A percentile compares a stretch with the other conserved stretches of the same genome.
These are phyloP conservation scores for Papilio xuthus DNA, from an alignment of 1,140 invertebrate species.

Conservation along the genomic window DNA sequence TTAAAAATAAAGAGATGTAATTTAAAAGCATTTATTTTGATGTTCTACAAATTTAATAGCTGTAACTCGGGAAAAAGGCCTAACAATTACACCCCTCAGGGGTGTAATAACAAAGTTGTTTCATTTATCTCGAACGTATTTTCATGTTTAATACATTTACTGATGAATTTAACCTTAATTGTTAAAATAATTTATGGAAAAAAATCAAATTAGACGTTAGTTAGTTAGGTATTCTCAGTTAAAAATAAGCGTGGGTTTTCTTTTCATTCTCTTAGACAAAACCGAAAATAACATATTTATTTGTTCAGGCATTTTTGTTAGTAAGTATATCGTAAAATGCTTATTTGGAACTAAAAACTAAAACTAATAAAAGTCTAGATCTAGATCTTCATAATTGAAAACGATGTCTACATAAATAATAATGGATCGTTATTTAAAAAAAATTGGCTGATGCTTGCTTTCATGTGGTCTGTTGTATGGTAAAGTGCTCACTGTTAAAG, in stretches of 20 bases:
- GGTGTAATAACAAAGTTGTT: constrained; percentile 54
- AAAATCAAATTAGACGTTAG: too few species aligned
- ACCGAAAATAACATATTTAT: too few species aligned
- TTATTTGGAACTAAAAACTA: too few species aligned
- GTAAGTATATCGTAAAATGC: too few species aligned
- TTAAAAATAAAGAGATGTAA: constrained; percentile 35
- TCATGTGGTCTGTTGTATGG: neutral
- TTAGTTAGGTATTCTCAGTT: too few species aligned
- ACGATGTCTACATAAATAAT: too few species aligned
- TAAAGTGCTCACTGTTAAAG: neutral
- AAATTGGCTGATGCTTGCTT: neutral
- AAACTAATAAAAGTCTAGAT: too few species aligned
- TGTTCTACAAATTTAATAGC: constrained; percentile 26
- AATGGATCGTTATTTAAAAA: too few species aligned
- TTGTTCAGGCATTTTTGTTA: too few species aligned
- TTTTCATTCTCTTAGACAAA: too few species aligned
- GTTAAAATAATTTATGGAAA: neutral
- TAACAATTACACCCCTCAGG: constrained; percentile 46
- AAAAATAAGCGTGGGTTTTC: too few species aligned
- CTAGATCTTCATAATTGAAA: too few species aligned
- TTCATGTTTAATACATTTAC: constrained; percentile 48
- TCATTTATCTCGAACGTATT: constrained; percentile 50
- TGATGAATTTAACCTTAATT: constrained; percentile 43
- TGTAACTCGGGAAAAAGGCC: constrained; percentile 14
- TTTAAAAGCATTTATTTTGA: constrained; percentile 34